Evolutionary conservation across 2,888 invertebrate genomes (phyloP), one percentile per base, ranked within the genome.

Genomic region (Pocota personata): DNA sequence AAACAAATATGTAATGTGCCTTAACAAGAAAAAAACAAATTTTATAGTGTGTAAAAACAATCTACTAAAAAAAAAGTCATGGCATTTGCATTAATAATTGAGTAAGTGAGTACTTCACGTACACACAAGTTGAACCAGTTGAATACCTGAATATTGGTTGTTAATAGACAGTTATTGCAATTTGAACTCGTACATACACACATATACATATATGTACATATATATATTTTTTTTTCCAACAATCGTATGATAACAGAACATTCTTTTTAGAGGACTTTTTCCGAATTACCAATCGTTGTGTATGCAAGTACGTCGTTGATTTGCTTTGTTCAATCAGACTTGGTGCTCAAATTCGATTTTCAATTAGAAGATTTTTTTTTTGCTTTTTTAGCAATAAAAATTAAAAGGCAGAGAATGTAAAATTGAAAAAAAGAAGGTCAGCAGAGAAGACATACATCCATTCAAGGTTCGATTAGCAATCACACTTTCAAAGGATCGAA

Each of bases 251-350:
- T 32, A 24, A 35, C 3, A 0, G 21, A n/a, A 32, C 10, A 21
- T 64, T n/a, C 30, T 14, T 43, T 62, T 48, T 48, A 21, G 10
- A 46, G 19, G 27, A 30, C 14, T 10, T n/a, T 30, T 58, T n/a
- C 30, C 37, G n/a, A 52, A 40, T 2, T 3, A 50, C 2, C 10
- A 40, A 50, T 60, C 10, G 30, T 5, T 40, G 30, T 35, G 27
- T 57, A 50, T 24, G 19, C 46, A 60, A 71, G 21, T 55, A 60
- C 21, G 46, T 30, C 62, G 52, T 83, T 67, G 73, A 71, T 78
- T 75, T 79, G 73, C 79, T 79, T 83, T 83, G 83, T 75, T 73
- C 69, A 79, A 73, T 69, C 83, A 73, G 57, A 78, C 78, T 48
- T 43, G 62, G 62, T 40, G 67, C 40, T 78, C 57, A 78, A 83